A percentile compares a stretch with the other conserved stretches of the same genome.
Evolutionary conservation across 2,888 invertebrate species (phyloP).

Genomic region (Megalurothrips usitatus): DNA sequence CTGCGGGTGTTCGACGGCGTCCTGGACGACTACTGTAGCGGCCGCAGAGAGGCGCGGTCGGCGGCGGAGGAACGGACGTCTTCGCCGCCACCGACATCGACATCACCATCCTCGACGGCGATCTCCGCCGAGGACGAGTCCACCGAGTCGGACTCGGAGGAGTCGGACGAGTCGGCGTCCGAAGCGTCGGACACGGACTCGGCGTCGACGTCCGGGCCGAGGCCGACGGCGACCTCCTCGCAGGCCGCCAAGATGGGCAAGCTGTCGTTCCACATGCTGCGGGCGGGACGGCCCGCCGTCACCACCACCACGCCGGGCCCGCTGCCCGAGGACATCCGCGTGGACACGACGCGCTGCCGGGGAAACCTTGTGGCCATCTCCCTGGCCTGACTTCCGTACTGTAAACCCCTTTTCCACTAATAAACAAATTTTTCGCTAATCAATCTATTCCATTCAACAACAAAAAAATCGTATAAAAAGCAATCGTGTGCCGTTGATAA

Average conservation of each 20-base stretch:
- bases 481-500: too few relatives aligned
- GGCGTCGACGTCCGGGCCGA: too few relatives aligned
- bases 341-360: constrained; percentile 8
- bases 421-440: neutral
- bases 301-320: neutral
- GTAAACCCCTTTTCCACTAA: neutral
- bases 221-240: neutral
- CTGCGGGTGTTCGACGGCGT: constrained; percentile 5
- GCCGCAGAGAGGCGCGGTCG: neutral
- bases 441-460: neutral
- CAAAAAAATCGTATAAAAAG: neutral
- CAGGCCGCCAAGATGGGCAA: neutral
- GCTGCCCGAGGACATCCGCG: neutral
- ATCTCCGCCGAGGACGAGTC: neutral
- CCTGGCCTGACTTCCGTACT: neutral
- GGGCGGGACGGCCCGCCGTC: neutral
- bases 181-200: too few relatives aligned
- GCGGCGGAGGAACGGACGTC: neutral
- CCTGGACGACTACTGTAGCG: constrained; percentile 7
- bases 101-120: neutral
- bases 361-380: neutral
- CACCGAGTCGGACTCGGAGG: too few relatives aligned
- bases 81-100: neutral
- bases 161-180: too few relatives aligned
- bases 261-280: neutral